Conservation (phyloP, 1,140 invertebrate genomes). For the Drosophila azteca region DNA sequence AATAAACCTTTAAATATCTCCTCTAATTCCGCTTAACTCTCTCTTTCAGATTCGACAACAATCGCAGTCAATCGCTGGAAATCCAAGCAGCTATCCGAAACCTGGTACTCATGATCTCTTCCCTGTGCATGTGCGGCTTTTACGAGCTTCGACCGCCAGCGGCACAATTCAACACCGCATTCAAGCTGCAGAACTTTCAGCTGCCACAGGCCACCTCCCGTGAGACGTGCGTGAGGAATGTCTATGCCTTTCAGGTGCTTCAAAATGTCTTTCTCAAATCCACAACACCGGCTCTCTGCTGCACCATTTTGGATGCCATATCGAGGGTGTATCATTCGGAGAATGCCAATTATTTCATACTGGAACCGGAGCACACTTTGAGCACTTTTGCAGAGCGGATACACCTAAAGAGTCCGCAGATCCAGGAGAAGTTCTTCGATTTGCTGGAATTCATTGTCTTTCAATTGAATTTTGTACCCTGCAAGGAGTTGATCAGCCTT, state of each 20-base stretch:
- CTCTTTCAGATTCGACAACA: slow-evolving; percentile 88
- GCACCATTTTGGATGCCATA: slow-evolving; percentile 97
- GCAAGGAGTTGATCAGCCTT: slow-evolving; percentile 98
- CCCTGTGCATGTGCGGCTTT: slow-evolving; percentile 96
- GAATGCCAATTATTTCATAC: slow-evolving; percentile 99
- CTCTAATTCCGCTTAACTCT: neutral
- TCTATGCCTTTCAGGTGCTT: slow-evolving; percentile 97
- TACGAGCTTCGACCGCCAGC: slow-evolving; percentile 93
- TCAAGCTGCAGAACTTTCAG: slow-evolving; percentile 96
- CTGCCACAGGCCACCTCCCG: slow-evolving; percentile 94
- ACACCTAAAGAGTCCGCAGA: slow-evolving; percentile 93
- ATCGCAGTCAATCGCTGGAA: slow-evolving; percentile 89
- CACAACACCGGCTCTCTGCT: slow-evolving; percentile 92
- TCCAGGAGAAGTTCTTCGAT: slow-evolving; percentile 98
- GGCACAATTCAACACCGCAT: slow-evolving; percentile 93
- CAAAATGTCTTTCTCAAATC: slow-evolving; percentile 97
- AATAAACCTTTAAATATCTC: fast-evolving
- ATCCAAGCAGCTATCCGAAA: slow-evolving; percentile 95
- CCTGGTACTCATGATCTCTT: slow-evolving; percentile 95
- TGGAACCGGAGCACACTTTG: slow-evolving; percentile 97
- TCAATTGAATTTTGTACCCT: slow-evolving; percentile 98
- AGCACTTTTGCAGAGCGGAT: slow-evolving; percentile 98
- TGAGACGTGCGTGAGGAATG: slow-evolving; percentile 95
- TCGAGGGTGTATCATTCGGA: slow-evolving; percentile 98
- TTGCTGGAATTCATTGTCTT: slow-evolving; percentile 98